Evolutionary conservation across 2,113 vertebrate genomes (phyloP).

Genomic region (Lynx canadensis): DNA sequence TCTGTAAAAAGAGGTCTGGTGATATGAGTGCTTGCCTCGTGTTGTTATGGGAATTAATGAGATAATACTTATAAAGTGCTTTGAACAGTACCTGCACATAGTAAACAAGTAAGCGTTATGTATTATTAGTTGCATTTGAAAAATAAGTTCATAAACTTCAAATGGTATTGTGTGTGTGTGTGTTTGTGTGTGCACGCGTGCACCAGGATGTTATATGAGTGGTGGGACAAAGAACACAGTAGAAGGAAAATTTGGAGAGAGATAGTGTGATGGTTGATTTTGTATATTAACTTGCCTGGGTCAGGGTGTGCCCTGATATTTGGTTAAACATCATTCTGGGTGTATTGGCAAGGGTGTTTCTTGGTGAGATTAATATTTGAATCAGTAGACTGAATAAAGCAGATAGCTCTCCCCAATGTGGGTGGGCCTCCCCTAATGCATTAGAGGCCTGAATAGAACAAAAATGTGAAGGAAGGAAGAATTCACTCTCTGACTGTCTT

Average conservation of each 20-base stretch:
- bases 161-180: not conserved
- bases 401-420: not conserved
- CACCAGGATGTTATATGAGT: not conserved
- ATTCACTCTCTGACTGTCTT: not conserved
- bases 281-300: not conserved
- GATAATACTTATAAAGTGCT: not conserved
- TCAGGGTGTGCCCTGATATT: not conserved
- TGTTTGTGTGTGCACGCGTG: too few relatives aligned
- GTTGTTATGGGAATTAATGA: not conserved
- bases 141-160: not conserved
- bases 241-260: not conserved
- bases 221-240: not conserved
- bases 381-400: not conserved
- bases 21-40: not conserved
- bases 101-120: not conserved
- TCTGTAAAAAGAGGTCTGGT: not conserved
- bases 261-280: conserved; percentile 12
- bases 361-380: not conserved
- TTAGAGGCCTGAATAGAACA: not conserved
- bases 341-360: not conserved
- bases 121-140: conserved; percentile 9
- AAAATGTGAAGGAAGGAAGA: not conserved
- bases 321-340: not conserved
- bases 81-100: not conserved
- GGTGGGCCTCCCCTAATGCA: not conserved